A percentile compares a stretch with the other conserved stretches of the same genome.
Conservation (phyloP, 23 tunicate species). For the Aplidium turbinatum region DNA sequence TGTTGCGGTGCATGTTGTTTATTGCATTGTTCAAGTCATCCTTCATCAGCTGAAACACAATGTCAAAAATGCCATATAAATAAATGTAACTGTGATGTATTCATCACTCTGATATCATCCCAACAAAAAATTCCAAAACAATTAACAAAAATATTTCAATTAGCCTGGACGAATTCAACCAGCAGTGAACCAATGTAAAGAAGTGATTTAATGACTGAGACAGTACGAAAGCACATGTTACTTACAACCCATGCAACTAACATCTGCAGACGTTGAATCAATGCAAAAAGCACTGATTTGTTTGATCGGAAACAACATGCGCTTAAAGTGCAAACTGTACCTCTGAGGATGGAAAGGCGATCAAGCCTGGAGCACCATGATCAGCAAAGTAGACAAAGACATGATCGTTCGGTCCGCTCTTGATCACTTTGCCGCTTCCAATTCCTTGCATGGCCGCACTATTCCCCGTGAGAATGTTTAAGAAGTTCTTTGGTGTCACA, state of each 20-base stretch:
- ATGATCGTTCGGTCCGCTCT: slow-evolving; percentile 78
- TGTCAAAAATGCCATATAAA: too few relatives aligned
- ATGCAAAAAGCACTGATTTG: too few relatives aligned
- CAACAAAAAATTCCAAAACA: too few relatives aligned
- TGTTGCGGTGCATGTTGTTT: slow-evolving; percentile 55
- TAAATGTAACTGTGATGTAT: too few relatives aligned
- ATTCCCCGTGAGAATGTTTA: slow-evolving; percentile 69
- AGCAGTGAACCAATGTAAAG: background rate
- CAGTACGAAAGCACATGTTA: too few relatives aligned
- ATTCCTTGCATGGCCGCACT: slow-evolving; percentile 46
- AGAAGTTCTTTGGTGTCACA: slow-evolving; percentile 79
- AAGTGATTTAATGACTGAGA: too few relatives aligned
- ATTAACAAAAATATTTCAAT: background rate
- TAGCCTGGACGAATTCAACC: background rate
- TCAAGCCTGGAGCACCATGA: slow-evolving; percentile 80
- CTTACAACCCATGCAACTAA: too few relatives aligned
- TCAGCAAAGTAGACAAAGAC: slow-evolving; percentile 85
- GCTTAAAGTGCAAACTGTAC: slow-evolving; percentile 16
- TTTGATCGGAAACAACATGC: background rate
- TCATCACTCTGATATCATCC: too few relatives aligned
- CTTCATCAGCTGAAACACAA: slow-evolving; percentile 52
- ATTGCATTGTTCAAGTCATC: slow-evolving; percentile 81
- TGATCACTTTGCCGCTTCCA: slow-evolving; percentile 73
- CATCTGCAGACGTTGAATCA: too few relatives aligned
- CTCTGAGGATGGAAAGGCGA: slow-evolving; percentile 76